Percentiles rank a stretch among this genome's conserved stretches.
Evolutionary conservation across 2,113 vertebrate genomes (phyloP).

Genomic region (Nothoprocta perdicaria): DNA sequence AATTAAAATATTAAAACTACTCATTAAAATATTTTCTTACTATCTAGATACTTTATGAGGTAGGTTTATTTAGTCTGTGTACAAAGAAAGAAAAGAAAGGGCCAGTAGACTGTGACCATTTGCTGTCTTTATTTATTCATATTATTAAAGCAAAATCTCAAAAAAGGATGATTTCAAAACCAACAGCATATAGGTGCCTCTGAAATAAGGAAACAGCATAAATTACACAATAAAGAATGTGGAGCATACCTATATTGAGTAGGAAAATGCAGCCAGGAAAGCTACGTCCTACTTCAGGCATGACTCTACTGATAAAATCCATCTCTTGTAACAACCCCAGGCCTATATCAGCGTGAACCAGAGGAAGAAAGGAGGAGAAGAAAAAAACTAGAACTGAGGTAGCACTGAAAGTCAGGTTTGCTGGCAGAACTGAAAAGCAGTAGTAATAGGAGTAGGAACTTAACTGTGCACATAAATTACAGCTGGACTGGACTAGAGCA

Average conservation of each 20-base stretch:
- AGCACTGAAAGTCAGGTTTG: neutral
- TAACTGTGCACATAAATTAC: neutral
- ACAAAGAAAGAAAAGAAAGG: neutral
- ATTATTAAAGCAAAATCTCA: neutral
- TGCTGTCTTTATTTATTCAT: neutral
- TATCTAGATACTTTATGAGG: neutral
- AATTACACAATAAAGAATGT: neutral
- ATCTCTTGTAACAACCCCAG: neutral
- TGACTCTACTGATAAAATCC: neutral
- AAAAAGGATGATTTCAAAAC: neutral
- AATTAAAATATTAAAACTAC: neutral
- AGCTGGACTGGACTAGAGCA: neutral
- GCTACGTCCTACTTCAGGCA: too few species aligned
- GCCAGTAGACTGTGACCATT: neutral
- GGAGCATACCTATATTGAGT: neutral
- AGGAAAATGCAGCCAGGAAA: neutral
- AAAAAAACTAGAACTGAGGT: neutral
- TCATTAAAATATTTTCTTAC: neutral
- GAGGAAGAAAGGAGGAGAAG: neutral
- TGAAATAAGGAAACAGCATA: neutral
- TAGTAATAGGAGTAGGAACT: neutral
- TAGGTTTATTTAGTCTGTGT: neutral
- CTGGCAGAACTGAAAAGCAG: neutral
- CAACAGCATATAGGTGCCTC: neutral
- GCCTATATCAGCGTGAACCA: neutral